Evolutionary conservation across 2,797 vertebrate genomes (phyloP), one percentile per base, ranked within the genome.

Genomic region (Melanitta fusca): DNA sequence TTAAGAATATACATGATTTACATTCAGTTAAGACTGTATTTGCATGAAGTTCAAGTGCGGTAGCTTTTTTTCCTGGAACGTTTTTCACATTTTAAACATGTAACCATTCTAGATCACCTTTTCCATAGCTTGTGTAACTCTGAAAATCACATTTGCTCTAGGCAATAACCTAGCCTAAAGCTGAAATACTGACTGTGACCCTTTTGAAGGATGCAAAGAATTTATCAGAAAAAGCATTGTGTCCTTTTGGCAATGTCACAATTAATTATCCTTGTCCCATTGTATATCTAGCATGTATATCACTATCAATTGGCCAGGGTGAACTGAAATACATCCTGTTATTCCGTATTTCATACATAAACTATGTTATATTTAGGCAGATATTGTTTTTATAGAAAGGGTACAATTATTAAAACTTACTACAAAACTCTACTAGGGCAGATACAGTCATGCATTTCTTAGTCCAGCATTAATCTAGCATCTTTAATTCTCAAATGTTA

Each of bases 11-110:
- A 45, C n/a, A 57, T 87, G 3, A 89, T 96, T 87, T 93, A 51
- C 84, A 75, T 93, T 87, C 84, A 95, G 87, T 72, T 83, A 94
- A 91, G 62, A 74, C 54, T 94, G 93, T 72, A 91, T 91, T 93
- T 97, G 75, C 75, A 91, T 82, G 43, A 89, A 64, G 32, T 93
- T 96, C 86, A 95, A 95, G 69, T 61, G 21, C 57, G 89, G 79
- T 65, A 95, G 74, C 83, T 91, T 80, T 89, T 97, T 97, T 93
- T 81, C 69, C 73, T 92, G 74, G 28, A 80, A 78, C 15, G 7
- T 71, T 96, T 96, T 92, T 89, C 83, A 83, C 6, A 18, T 94
- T 96, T 91, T 91, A 84, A 96, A 80, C 85, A 43, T 53, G 57
- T 79, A 92, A 91, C 71, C 47, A 66, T 89, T 90, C 92, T 74